Percentiles rank a stretch among this genome's conserved stretches.
Evolutionary conservation across 2,113 vertebrate species (phyloP).

Genomic region (Tretioscincus oriximinensis): DNA sequence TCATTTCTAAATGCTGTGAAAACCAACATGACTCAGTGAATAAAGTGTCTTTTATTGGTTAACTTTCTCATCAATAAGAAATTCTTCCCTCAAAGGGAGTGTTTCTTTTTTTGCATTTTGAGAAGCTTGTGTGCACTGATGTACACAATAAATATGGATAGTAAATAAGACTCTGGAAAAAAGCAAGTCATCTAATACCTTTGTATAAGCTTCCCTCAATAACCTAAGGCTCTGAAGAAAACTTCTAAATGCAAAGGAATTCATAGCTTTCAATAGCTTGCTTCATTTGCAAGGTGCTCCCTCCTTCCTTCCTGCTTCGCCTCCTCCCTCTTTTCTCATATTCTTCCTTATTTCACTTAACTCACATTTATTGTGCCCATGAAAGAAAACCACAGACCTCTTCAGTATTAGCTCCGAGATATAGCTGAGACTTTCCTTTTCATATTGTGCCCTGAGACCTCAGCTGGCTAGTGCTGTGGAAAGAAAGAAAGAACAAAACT

Average conservation of each 20-base stretch:
- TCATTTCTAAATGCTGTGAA: conserved; percentile 69
- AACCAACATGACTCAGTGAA: conserved; percentile 66
- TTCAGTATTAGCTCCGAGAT: conserved; percentile 65
- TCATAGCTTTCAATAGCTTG: conserved; percentile 48
- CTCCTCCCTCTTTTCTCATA: background rate
- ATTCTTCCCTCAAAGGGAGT: conserved; percentile 60
- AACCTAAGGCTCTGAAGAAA: conserved; percentile 58
- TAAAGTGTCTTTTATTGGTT: conserved; percentile 63
- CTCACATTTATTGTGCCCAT: conserved; percentile 61
- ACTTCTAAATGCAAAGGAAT: conserved; percentile 57
- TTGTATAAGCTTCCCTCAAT: conserved; percentile 44
- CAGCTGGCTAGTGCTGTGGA: conserved; percentile 55
- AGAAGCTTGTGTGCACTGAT: conserved; percentile 43
- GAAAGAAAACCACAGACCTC: conserved; percentile 66
- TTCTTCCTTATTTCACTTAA: conserved; percentile 51
- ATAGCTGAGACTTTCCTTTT: conserved; percentile 67
- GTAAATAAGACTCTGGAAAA: conserved; percentile 60
- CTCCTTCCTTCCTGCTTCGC: background rate
- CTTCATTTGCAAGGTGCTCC: conserved; percentile 43
- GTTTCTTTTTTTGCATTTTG: conserved; percentile 52
- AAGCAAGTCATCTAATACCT: conserved; percentile 34
- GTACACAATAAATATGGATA: conserved; percentile 62
- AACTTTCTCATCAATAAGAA: conserved; percentile 62
- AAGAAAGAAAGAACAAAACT: conserved; percentile 38
- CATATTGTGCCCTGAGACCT: conserved; percentile 59